Evolutionary conservation across 2,888 invertebrate genomes (phyloP).

Genomic region (Caenorhabditis sp.): DNA sequence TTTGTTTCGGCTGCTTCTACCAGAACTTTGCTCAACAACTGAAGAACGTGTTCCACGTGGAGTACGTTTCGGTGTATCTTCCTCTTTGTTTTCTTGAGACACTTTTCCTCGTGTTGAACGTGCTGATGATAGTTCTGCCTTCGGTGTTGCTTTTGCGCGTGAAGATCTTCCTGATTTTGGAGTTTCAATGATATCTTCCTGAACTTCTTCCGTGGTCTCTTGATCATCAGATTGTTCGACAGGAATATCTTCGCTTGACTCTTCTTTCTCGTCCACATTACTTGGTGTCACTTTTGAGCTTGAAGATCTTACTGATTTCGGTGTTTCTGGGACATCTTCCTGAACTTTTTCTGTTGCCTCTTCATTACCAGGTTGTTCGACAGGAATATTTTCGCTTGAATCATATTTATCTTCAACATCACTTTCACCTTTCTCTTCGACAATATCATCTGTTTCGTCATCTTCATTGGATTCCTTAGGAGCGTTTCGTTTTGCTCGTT

Average conservation of each 20-base stretch:
- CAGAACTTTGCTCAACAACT: not conserved
- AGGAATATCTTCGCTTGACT: conserved; percentile 4
- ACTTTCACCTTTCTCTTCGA: conserved; percentile 9
- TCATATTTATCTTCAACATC: conserved; percentile 13
- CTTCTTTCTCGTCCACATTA: conserved; percentile 12
- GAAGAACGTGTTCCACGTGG: not conserved
- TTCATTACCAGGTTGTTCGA: conserved; percentile 11
- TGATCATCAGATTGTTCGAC: conserved; percentile 14
- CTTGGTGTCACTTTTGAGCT: conserved; percentile 5
- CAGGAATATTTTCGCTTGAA: not conserved
- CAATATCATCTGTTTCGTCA: conserved; percentile 22
- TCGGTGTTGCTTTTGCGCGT: conserved; percentile 4
- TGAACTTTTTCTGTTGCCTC: conserved; percentile 1
- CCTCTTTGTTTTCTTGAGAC: not conserved
- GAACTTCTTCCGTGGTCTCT: conserved; percentile 3
- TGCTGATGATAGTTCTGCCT: not conserved
- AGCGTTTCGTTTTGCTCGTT: not conserved
- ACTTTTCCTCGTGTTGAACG: too few relatives aligned
- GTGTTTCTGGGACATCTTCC: not conserved
- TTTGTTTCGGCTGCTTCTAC: conserved; percentile 8
- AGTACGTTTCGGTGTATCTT: not conserved
- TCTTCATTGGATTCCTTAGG: conserved; percentile 8
- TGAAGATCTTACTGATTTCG: conserved; percentile 11
- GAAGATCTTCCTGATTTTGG: conserved; percentile 14
- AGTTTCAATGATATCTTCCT: not conserved